Evolutionary conservation across 2,113 vertebrate species (phyloP).

Genomic region (Hassar affinis): DNA sequence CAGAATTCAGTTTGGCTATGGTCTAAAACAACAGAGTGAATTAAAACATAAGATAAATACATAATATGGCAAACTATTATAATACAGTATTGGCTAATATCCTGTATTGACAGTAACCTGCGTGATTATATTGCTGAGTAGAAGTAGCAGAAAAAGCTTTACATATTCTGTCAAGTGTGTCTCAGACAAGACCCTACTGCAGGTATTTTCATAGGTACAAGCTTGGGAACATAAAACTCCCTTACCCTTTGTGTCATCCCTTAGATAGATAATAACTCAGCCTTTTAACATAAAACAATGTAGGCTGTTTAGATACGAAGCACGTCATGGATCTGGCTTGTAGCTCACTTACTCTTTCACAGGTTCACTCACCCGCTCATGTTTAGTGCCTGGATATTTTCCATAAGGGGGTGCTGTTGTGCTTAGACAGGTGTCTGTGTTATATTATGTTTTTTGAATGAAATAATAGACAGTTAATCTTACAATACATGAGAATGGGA

Average conservation of each 20-base stretch:
- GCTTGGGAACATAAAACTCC: not conserved
- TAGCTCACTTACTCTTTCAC: no score
- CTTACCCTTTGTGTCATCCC: not conserved
- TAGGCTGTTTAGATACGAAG: no score
- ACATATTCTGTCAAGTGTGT: not conserved
- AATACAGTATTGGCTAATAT: not conserved
- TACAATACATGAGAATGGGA: not conserved
- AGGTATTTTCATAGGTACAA: conserved; percentile 12
- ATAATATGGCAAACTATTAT: not conserved
- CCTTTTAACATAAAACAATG: not conserved
- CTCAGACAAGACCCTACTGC: not conserved
- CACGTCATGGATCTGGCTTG: no score
- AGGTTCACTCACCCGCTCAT: no score
- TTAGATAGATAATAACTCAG: not conserved
- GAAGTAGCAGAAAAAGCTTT: not conserved
- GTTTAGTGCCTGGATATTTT: no score
- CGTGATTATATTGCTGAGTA: not conserved
- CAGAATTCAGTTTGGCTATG: not conserved
- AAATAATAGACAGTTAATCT: not conserved
- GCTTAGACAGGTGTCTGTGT: no score
- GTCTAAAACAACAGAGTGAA: not conserved
- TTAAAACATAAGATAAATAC: not conserved
- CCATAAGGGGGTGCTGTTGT: no score
- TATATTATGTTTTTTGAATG: not conserved
- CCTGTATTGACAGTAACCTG: not conserved